Percentiles rank a stretch among this genome's conserved stretches.
These are phyloP conservation scores for Rhamphomyia laevipes DNA, from an alignment of 2,888 invertebrate genomes.

Conservation along the genomic window DNA sequence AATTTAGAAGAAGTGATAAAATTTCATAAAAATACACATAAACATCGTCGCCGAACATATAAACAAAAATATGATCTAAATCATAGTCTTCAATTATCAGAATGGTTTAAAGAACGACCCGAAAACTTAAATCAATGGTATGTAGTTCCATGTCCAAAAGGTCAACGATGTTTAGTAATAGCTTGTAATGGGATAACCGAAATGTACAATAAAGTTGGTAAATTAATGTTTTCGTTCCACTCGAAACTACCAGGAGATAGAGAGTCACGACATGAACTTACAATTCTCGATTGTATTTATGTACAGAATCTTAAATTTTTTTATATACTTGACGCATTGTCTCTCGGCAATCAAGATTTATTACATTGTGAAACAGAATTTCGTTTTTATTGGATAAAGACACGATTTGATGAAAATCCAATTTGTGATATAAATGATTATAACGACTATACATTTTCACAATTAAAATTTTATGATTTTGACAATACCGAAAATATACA, in stretches of 20 bases:
- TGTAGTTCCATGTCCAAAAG: conserved; percentile 71
- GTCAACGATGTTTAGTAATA: conserved; percentile 69
- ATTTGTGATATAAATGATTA: conserved; percentile 11
- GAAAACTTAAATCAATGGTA: conserved; percentile 63
- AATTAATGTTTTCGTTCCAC: conserved; percentile 41
- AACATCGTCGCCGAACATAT: conserved; percentile 8
- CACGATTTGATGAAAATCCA: conserved; percentile 52
- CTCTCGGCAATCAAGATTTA: conserved; percentile 28
- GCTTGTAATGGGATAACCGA: conserved; percentile 56
- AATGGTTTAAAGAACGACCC: conserved; percentile 87
- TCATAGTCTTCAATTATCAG: conserved; percentile 69
- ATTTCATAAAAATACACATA: neutral
- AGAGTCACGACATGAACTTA: conserved; percentile 14
- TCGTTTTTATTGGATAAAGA: conserved; percentile 70
- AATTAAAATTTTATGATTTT: conserved; percentile 24
- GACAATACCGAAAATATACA: conserved; percentile 22
- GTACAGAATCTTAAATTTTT: conserved; percentile 46
- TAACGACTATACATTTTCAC: conserved; percentile 22
- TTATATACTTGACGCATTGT: conserved; percentile 65
- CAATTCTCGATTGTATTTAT: conserved; percentile 73
- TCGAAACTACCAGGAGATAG: conserved; percentile 28
- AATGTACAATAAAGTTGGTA: conserved; percentile 55
- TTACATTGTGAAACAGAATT: conserved; percentile 48
- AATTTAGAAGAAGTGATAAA: conserved; percentile 9
- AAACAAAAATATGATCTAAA: conserved; percentile 15